phyloP scores from a whole-genome alignment of 2,797 vertebrate species.

The Helicolenus hilgendorfi region DNA sequence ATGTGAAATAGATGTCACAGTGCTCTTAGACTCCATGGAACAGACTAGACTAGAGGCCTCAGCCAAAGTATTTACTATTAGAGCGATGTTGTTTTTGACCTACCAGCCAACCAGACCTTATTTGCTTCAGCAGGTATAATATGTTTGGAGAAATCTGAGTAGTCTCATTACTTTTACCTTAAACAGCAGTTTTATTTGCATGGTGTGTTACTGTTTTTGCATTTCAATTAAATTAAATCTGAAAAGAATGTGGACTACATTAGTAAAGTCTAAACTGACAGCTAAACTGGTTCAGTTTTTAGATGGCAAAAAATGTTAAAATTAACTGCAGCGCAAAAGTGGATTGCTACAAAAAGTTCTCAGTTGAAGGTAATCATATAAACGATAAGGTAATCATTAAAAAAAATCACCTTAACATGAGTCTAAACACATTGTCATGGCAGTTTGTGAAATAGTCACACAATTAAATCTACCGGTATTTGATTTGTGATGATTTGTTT shows the following conservation, averaged over 20 bases:
- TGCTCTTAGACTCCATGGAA: not conserved
- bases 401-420: not conserved
- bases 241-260: not conserved
- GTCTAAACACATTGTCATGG: rapidly evolving
- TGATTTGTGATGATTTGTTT: no score
- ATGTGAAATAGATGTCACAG: not conserved
- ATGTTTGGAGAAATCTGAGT: not conserved
- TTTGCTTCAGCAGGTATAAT: not conserved
- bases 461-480: no score
- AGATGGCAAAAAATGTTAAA: not conserved
- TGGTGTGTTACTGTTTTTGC: not conserved
- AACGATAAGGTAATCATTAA: not conserved
- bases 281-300: not conserved
- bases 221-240: not conserved
- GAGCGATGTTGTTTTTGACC: not conserved
- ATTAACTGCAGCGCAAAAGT: not conserved
- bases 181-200: not conserved
- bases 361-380: not conserved
- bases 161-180: not conserved
- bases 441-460: no score
- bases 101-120: not conserved
- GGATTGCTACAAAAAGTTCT: not conserved
- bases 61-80: not conserved
- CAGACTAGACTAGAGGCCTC: not conserved
- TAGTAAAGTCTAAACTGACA: not conserved